Conservation (phyloP, 1,140 invertebrate species). For the Aleiodes sp. region DNA sequence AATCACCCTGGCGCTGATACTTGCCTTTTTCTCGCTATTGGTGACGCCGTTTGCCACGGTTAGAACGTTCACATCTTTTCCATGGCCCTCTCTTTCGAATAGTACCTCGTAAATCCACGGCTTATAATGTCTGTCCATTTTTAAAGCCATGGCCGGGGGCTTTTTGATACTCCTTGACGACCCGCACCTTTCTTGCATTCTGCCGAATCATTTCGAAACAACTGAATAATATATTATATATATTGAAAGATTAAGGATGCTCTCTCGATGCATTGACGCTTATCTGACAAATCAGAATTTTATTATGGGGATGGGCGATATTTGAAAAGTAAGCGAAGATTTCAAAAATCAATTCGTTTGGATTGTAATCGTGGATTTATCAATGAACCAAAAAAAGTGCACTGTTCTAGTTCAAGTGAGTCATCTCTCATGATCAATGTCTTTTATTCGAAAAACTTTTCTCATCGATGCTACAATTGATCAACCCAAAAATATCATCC, state of each 20-base stretch:
- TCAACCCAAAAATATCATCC: too few relatives aligned
- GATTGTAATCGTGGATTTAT: too few relatives aligned
- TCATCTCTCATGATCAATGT: too few relatives aligned
- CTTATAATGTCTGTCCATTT: neutral
- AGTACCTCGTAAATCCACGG: slow-evolving; percentile 21
- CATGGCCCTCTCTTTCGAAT: neutral
- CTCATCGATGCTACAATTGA: too few relatives aligned
- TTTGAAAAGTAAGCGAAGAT: too few relatives aligned
- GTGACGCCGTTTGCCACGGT: slow-evolving; percentile 42
- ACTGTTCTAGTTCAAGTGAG: too few relatives aligned
- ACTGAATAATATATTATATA: neutral
- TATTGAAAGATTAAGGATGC: neutral
- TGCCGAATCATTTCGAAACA: neutral
- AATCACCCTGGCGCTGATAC: slow-evolving; percentile 51
- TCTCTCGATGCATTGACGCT: neutral
- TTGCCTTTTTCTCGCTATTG: slow-evolving; percentile 43
- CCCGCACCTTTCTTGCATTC: neutral
- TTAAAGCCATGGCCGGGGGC: neutral
- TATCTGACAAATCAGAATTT: neutral
- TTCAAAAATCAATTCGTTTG: too few relatives aligned
- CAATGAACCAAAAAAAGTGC: too few relatives aligned
- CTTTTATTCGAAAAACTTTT: too few relatives aligned
- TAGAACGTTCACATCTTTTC: slow-evolving; percentile 17
- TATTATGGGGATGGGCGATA: too few relatives aligned
- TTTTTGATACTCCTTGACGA: neutral